Evolutionary conservation across 2,797 vertebrate species (phyloP).

Genomic region (Chelidonichthys spinosus): DNA sequence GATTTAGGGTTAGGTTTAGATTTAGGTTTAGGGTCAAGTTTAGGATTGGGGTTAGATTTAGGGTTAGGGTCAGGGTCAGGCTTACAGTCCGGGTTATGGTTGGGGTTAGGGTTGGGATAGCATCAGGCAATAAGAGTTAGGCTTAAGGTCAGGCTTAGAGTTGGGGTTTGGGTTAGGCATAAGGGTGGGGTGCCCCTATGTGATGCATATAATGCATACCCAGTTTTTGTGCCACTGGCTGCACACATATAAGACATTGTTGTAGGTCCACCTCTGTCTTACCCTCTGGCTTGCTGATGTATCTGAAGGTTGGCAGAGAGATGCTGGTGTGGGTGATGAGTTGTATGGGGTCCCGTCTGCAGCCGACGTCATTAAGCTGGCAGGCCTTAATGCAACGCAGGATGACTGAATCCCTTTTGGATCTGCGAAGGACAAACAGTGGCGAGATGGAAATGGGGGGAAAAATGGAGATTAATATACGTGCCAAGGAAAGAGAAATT

Average conservation of each 20-base stretch:
- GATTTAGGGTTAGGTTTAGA: no score
- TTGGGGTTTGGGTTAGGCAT: no score
- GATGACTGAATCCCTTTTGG: conserved; percentile 76
- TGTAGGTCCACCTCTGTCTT: conserved; percentile 33
- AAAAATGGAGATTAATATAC: background rate
- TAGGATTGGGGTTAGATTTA: no score
- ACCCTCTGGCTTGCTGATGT: conserved; percentile 87
- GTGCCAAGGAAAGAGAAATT: background rate
- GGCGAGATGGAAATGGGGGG: background rate
- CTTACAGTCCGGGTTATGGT: no score
- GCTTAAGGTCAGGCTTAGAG: no score
- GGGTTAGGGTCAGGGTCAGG: no score
- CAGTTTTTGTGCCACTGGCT: no score
- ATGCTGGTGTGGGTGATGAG: conserved; percentile 88
- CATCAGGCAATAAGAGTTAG: no score
- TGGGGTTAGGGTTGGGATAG: no score
- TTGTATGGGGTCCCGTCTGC: conserved; percentile 83
- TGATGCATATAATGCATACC: no score
- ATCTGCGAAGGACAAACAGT: conserved; percentile 56
- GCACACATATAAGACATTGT: background rate
- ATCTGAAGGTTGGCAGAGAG: conserved; percentile 88
- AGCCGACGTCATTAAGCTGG: conserved; percentile 78
- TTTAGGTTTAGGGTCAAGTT: no score
- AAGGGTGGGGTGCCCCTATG: no score
- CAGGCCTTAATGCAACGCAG: conserved; percentile 89